These are phyloP conservation scores for Oopsacas minuta DNA, from an alignment of 37 sponge, comb jelly and placozoan genomes.

Conservation along the genomic window DNA sequence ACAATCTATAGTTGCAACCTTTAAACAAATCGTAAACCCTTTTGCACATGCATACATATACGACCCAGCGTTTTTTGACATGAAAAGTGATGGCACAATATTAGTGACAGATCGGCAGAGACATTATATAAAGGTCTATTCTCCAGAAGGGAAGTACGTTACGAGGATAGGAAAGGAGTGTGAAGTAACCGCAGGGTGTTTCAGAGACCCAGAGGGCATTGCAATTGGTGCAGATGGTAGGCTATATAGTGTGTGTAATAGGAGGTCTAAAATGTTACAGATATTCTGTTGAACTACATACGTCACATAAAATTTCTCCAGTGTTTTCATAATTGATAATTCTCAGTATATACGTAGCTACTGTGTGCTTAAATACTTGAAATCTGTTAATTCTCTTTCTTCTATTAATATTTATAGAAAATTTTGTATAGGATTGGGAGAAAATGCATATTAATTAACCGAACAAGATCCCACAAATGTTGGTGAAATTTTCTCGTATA, in stretches of 20 bases:
- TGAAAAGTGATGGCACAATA: neutral
- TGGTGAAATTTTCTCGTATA: too few relatives aligned
- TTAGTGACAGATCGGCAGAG: neutral
- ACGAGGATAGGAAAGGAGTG: neutral
- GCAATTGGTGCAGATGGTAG: conserved; percentile 1
- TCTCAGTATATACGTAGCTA: too few relatives aligned
- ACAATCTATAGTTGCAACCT: neutral
- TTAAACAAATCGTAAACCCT: neutral
- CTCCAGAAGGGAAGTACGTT: conserved; percentile 3
- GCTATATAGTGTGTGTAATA: neutral
- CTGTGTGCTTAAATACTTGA: too few relatives aligned
- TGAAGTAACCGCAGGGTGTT: neutral
- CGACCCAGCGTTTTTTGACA: conserved; percentile 1
- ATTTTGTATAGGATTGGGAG: too few relatives aligned
- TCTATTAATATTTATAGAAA: too few relatives aligned
- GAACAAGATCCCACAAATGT: too few relatives aligned
- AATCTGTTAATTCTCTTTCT: too few relatives aligned
- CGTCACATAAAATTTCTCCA: too few relatives aligned
- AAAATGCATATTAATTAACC: too few relatives aligned
- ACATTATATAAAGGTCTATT: neutral
- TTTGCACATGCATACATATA: neutral
- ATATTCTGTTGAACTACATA: neutral
- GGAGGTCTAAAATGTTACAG: neutral
- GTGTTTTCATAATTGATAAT: too few relatives aligned
- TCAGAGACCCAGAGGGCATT: conserved; percentile 3